A percentile compares a stretch with the other conserved stretches of the same genome.
These are phyloP conservation scores for Drosophila novamexicana DNA, from an alignment of 1,140 invertebrate species.

Conservation along the genomic window DNA sequence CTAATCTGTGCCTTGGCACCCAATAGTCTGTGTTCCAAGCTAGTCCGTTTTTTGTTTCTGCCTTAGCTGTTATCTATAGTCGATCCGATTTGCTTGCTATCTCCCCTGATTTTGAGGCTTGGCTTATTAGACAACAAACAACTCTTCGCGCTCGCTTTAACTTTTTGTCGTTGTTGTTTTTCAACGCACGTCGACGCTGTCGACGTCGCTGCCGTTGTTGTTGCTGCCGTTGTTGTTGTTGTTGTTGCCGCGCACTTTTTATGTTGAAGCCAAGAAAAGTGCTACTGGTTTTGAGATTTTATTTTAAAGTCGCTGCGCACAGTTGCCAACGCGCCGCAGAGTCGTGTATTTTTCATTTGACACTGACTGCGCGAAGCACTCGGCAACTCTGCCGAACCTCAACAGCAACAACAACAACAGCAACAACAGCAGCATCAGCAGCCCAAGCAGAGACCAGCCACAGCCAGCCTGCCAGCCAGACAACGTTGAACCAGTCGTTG, in stretches of 20 bases:
- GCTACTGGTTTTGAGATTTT: constrained; percentile 79
- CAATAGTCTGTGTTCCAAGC: constrained; percentile 33
- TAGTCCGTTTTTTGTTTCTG: constrained; percentile 6
- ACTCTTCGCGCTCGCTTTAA: constrained; percentile 54
- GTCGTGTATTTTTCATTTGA: constrained; percentile 58
- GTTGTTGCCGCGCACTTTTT: constrained; percentile 43
- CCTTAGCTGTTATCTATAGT: neutral
- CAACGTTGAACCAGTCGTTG: constrained; percentile 54
- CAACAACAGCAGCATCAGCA: constrained; percentile 13
- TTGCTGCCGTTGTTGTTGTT: constrained; percentile 22
- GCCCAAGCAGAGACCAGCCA: constrained; percentile 21
- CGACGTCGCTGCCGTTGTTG: constrained; percentile 5
- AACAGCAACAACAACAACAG: constrained; percentile 30
- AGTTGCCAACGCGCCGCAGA: constrained; percentile 55
- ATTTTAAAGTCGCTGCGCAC: constrained; percentile 45
- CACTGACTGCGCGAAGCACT: constrained; percentile 42
- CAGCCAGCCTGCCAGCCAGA: constrained; percentile 34
- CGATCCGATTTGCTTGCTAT: constrained; percentile 51
- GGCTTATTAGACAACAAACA: constrained; percentile 70
- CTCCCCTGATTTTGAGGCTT: constrained; percentile 46
- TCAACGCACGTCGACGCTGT: constrained; percentile 39
- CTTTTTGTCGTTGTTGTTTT: constrained; percentile 52
- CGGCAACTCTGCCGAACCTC: constrained; percentile 58
- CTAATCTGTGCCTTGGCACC: constrained; percentile 55
- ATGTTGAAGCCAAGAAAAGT: constrained; percentile 72